These are phyloP conservation scores for Platycheirus albimanus DNA, from an alignment of 2,888 invertebrate genomes.

Conservation along the genomic window DNA sequence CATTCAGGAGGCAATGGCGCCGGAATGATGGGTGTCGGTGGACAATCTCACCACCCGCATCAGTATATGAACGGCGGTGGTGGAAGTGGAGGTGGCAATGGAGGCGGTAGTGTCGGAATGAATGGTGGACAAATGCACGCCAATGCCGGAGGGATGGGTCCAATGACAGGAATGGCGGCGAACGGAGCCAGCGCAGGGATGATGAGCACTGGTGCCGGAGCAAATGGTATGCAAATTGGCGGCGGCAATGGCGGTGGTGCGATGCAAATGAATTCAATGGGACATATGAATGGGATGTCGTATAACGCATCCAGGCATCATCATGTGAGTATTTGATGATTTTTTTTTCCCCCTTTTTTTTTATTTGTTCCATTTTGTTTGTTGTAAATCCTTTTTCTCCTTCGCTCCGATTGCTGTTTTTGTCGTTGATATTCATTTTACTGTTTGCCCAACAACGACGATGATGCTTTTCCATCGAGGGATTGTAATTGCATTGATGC, in stretches of 20 bases:
- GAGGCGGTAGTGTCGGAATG: slow-evolving; percentile 74
- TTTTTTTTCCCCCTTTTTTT: slow-evolving; percentile 29
- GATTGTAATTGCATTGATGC: slow-evolving; percentile 71
- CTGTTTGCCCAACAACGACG: slow-evolving; percentile 57
- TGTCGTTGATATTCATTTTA: slow-evolving; percentile 50
- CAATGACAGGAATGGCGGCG: slow-evolving; percentile 77
- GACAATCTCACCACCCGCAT: slow-evolving; percentile 77
- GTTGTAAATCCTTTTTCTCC: slow-evolving; percentile 52
- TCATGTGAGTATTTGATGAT: slow-evolving; percentile 80
- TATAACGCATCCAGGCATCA: slow-evolving; percentile 81
- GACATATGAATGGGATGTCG: slow-evolving; percentile 80
- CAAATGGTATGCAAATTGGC: slow-evolving; percentile 80
- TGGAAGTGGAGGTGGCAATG: slow-evolving; percentile 67
- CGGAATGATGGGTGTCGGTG: slow-evolving; percentile 74
- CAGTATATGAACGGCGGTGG: slow-evolving; percentile 80
- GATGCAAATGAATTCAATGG: slow-evolving; percentile 78
- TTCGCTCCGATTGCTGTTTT: slow-evolving; percentile 56
- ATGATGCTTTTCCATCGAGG: slow-evolving; percentile 43
- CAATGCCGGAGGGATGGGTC: slow-evolving; percentile 77
- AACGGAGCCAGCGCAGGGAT: slow-evolving; percentile 78
- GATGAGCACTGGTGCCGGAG: slow-evolving; percentile 81
- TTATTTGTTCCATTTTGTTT: slow-evolving; percentile 35
- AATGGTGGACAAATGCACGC: slow-evolving; percentile 71
- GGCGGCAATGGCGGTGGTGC: slow-evolving; percentile 76
- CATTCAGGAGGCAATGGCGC: slow-evolving; percentile 74